Evolutionary conservation across 2,113 vertebrate species (phyloP).

Genomic region (Ceyx melanurus): DNA sequence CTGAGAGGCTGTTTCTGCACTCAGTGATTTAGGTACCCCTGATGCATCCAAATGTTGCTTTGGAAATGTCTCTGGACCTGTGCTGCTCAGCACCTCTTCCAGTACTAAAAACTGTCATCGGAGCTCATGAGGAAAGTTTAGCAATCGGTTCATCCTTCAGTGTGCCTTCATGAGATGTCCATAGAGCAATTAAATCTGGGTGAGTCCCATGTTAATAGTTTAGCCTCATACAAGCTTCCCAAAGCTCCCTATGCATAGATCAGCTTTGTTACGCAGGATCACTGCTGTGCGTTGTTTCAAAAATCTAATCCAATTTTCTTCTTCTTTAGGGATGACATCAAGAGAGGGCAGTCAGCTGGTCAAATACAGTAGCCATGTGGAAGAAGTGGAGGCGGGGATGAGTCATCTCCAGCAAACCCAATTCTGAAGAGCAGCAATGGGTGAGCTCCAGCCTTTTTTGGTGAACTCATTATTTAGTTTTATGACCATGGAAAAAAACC

Average conservation of each 20-base stretch:
- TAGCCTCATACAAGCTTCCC: neutral
- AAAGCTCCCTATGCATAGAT: neutral
- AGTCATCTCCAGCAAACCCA: neutral
- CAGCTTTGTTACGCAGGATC: neutral
- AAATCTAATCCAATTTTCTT: conserved; percentile 17
- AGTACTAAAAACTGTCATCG: neutral
- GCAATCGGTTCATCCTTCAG: neutral
- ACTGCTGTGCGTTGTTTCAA: neutral
- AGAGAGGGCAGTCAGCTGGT: neutral
- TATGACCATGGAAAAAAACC: neutral
- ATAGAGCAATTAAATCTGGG: neutral
- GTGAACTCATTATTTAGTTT: neutral
- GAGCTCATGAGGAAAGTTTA: neutral
- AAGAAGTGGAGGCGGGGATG: neutral
- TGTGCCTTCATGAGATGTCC: neutral
- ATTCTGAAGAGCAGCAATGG: neutral
- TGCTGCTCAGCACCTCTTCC: neutral
- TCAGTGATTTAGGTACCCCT: neutral
- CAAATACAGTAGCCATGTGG: neutral
- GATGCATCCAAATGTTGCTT: rapidly evolving
- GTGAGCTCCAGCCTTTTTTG: neutral
- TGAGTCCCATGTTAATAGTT: neutral
- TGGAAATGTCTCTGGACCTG: neutral
- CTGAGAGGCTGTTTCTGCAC: neutral
- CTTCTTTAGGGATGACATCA: conserved; percentile 15